Conservation (phyloP, 2,888 invertebrate species). For the Choristoneura rosaceana region DNA sequence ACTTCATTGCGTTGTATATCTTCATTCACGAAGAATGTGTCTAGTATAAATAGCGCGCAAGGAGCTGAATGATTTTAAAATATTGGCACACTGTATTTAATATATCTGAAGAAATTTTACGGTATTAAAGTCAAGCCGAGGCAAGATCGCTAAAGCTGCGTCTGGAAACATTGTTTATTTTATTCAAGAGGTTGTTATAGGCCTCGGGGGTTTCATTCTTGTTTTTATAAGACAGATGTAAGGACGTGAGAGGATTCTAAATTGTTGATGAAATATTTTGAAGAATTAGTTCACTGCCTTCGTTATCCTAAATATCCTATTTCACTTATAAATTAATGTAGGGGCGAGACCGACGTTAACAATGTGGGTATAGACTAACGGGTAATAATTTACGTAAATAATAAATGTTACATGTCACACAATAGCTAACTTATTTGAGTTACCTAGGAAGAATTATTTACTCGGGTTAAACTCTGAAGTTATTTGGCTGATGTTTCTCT, state of each 20-base stretch:
- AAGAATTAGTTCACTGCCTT: slow-evolving; percentile 2
- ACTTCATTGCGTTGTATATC: slow-evolving; percentile 31
- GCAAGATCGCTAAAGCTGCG: slow-evolving; percentile 14
- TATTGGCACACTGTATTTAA: slow-evolving; percentile 16
- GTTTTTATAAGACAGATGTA: slow-evolving; percentile 54
- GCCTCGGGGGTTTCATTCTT: slow-evolving; percentile 54
- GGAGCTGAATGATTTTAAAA: slow-evolving; percentile 15
- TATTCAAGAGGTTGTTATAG: slow-evolving; percentile 57
- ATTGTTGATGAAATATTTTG: slow-evolving; percentile 42
- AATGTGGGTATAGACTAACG: background rate
- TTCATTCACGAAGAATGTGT: slow-evolving; percentile 35
- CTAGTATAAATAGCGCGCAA: slow-evolving; percentile 29
- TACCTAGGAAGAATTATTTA: too few species aligned
- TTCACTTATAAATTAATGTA: background rate
- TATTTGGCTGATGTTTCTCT: too few species aligned
- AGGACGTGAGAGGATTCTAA: slow-evolving; percentile 55
- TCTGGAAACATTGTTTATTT: slow-evolving; percentile 49
- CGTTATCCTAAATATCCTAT: background rate
- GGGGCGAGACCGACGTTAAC: background rate
- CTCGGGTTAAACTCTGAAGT: too few species aligned
- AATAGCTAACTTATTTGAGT: too few species aligned
- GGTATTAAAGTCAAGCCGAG: slow-evolving; percentile 9
- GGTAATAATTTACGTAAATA: background rate
- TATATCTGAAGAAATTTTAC: slow-evolving; percentile 9
- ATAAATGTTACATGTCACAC: too few species aligned